These are phyloP conservation scores for Coleophora deauratella DNA, from an alignment of 2,888 invertebrate species.

Conservation along the genomic window DNA sequence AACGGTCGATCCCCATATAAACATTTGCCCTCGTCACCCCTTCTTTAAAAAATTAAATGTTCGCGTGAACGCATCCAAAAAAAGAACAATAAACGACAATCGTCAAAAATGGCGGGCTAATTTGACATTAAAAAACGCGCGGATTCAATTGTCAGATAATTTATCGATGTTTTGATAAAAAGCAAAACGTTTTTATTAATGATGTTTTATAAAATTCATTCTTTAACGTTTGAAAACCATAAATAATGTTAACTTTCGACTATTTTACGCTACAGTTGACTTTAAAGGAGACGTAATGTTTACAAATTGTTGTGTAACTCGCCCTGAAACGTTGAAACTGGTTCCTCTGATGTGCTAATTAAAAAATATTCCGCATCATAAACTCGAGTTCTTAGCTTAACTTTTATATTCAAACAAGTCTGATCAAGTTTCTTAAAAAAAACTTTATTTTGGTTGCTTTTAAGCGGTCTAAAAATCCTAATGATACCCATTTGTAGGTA, in stretches of 20 bases:
- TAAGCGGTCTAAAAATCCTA: no score
- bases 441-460: background rate
- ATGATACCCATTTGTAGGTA: no score
- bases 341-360: constrained; percentile 35
- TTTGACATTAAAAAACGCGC: constrained; percentile 69
- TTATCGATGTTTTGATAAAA: constrained; percentile 62
- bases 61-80: constrained; percentile 58
- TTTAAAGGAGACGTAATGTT: constrained; percentile 42
- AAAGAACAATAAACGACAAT: constrained; percentile 46
- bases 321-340: constrained; percentile 24
- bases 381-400: constrained; percentile 17
- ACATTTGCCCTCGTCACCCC: constrained; percentile 41
- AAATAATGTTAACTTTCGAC: constrained; percentile 45
- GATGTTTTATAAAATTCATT: constrained; percentile 46
- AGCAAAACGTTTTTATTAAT: constrained; percentile 49
- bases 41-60: constrained; percentile 36
- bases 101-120: constrained; percentile 59
- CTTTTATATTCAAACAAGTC: background rate
- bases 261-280: constrained; percentile 52
- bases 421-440: no score
- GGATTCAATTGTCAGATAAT: constrained; percentile 64
- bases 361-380: constrained; percentile 37
- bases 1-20: constrained; percentile 24
- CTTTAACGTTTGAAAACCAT: constrained; percentile 40
- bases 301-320: constrained; percentile 44